phyloP scores from a whole-genome alignment of 2,113 vertebrate genomes.

The Catharus bicknelli region DNA sequence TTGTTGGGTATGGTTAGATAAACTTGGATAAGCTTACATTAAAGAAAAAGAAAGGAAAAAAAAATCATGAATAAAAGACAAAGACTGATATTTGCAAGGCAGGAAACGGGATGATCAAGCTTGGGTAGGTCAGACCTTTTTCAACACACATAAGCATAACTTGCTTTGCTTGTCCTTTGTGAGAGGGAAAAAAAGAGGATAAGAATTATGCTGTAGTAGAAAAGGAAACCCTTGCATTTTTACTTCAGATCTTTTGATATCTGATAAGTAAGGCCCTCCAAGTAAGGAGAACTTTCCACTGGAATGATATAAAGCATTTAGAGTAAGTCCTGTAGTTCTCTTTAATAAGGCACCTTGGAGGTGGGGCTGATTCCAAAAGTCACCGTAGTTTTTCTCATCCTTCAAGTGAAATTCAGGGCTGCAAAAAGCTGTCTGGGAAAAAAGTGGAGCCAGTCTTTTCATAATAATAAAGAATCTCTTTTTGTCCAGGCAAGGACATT shows the following conservation, averaged over 20 bases:
- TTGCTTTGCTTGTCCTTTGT: constrained; percentile 42
- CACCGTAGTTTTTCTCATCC: not conserved
- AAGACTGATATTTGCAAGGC: constrained; percentile 13
- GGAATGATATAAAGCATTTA: not conserved
- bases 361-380: not conserved
- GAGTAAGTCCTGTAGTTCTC: not conserved
- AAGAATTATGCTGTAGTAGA: not conserved
- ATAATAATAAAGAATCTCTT: not conserved
- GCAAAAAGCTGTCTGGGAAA: not conserved
- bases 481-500: not conserved
- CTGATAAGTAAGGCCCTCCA: not conserved
- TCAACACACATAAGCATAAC: constrained; percentile 24
- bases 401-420: not conserved
- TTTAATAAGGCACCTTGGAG: not conserved
- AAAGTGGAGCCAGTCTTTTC: not conserved
- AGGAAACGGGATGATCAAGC: constrained; percentile 29
- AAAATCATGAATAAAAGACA: not conserved
- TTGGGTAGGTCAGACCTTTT: not conserved
- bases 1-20: not conserved
- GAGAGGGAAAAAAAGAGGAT: not conserved
- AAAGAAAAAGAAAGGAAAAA: not conserved
- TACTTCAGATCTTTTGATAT: not conserved
- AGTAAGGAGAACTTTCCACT: not conserved
- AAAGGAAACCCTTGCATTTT: not conserved
- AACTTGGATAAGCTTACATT: not conserved